A percentile compares a stretch with the other conserved stretches of the same genome.
These are phyloP conservation scores for Scarus forsteni DNA, from an alignment of 2,797 vertebrate genomes.

Conservation along the genomic window DNA sequence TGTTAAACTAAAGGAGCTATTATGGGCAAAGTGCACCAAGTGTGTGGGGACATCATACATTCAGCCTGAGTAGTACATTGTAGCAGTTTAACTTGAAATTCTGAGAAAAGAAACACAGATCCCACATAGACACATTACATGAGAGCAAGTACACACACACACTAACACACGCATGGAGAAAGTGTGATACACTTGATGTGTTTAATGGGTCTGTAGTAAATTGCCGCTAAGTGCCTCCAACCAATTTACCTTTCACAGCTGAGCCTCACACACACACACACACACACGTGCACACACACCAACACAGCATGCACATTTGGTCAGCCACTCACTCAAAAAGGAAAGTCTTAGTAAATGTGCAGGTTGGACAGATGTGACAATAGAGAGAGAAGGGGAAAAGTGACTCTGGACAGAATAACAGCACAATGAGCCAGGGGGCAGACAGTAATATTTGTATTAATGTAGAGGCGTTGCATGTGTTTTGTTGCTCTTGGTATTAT, in stretches of 20 bases:
- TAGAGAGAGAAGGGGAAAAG: not conserved
- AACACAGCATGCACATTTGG: not conserved
- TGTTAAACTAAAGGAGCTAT: too few relatives aligned
- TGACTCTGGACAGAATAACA: not conserved
- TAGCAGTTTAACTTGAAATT: constrained; percentile 47
- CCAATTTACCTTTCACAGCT: constrained; percentile 75
- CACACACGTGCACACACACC: constrained; percentile 15
- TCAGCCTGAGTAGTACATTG: constrained; percentile 33
- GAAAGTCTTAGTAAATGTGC: not conserved
- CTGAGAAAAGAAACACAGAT: constrained; percentile 8
- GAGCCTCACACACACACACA: constrained; percentile 46
- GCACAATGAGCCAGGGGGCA: not conserved
- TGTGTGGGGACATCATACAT: not conserved
- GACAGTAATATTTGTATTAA: not conserved
- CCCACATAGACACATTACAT: constrained; percentile 6
- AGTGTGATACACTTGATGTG: constrained; percentile 54
- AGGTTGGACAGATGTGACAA: constrained; percentile 25
- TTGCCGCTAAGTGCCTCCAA: constrained; percentile 74
- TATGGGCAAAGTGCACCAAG: too few relatives aligned
- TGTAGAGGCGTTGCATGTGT: too few relatives aligned
- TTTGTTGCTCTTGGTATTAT: too few relatives aligned
- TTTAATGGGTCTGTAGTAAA: constrained; percentile 81
- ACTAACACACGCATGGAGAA: not conserved
- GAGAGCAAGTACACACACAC: constrained; percentile 1
- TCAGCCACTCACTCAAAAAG: constrained; percentile 7